These are phyloP conservation scores for Azemiops feae DNA, from an alignment of 2,113 vertebrate genomes.

Conservation along the genomic window DNA sequence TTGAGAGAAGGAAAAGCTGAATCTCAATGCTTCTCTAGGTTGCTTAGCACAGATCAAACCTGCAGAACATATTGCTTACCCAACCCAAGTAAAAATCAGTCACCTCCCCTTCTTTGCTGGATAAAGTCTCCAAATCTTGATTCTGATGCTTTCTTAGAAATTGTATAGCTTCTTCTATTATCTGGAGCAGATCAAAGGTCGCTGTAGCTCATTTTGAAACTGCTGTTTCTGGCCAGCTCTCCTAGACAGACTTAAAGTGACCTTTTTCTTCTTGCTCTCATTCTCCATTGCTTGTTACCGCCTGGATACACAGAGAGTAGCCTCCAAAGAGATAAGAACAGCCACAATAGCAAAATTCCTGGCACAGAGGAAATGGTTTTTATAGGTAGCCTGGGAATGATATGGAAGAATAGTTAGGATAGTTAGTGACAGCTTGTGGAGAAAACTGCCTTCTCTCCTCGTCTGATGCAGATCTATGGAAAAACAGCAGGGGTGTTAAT, in stretches of 20 bases:
- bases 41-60: background rate
- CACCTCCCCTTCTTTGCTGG: background rate
- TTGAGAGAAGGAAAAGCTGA: background rate
- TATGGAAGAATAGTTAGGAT: background rate
- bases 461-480: background rate
- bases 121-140: background rate
- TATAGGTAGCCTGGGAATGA: background rate
- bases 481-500: background rate
- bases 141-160: background rate
- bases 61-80: background rate
- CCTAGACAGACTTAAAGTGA: background rate
- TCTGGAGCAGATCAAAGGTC: background rate
- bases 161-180: background rate
- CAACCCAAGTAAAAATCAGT: background rate
- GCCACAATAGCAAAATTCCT: background rate
- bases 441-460: background rate
- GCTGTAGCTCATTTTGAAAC: background rate
- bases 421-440: background rate
- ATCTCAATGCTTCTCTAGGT: background rate
- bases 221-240: background rate
- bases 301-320: background rate
- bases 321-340: background rate
- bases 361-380: background rate
- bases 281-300: background rate
- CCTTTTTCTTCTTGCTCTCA: background rate